phyloP scores from a whole-genome alignment of 2,113 vertebrate genomes.

The Dolichotis patagonum region DNA sequence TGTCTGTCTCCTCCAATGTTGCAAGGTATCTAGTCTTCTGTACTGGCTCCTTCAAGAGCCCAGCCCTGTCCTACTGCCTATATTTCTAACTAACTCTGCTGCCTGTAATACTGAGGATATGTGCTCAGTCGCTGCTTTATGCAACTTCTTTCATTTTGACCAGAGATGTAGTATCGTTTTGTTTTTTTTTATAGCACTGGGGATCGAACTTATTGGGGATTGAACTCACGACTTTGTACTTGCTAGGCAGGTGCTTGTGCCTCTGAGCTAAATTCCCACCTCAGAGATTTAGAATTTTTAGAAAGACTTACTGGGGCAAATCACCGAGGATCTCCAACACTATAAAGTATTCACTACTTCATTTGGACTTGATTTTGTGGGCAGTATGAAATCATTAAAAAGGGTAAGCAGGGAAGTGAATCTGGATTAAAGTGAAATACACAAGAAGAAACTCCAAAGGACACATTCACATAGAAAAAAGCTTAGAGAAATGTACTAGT shows the following conservation, averaged over 20 bases:
- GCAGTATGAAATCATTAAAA: not conserved
- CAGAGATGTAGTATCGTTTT: not conserved
- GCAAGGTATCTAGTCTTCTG: too few relatives aligned
- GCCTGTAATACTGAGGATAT: not conserved
- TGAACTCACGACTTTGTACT: too few relatives aligned
- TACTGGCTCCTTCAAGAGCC: too few relatives aligned
- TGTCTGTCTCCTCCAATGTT: too few relatives aligned
- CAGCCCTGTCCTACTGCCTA: too few relatives aligned
- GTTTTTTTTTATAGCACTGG: too few relatives aligned
- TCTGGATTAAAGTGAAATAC: not conserved
- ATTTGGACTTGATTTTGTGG: not conserved
- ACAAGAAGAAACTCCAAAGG: slow-evolving; percentile 17
- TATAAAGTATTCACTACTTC: not conserved
- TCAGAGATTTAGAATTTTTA: not conserved
- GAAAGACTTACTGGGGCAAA: not conserved
- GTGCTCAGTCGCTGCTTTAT: not conserved
- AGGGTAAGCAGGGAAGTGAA: not conserved
- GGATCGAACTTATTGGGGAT: too few relatives aligned
- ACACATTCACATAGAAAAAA: not conserved
- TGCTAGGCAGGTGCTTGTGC: too few relatives aligned
- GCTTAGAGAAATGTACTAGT: not conserved
- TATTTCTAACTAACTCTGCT: too few relatives aligned
- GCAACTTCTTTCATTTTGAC: not conserved
- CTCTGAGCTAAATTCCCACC: too few relatives aligned
- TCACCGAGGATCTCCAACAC: not conserved